Percentiles rank a stretch among this genome's conserved stretches.
Conservation (phyloP, 1,140 invertebrate species). For the Neelides sp. region DNA sequence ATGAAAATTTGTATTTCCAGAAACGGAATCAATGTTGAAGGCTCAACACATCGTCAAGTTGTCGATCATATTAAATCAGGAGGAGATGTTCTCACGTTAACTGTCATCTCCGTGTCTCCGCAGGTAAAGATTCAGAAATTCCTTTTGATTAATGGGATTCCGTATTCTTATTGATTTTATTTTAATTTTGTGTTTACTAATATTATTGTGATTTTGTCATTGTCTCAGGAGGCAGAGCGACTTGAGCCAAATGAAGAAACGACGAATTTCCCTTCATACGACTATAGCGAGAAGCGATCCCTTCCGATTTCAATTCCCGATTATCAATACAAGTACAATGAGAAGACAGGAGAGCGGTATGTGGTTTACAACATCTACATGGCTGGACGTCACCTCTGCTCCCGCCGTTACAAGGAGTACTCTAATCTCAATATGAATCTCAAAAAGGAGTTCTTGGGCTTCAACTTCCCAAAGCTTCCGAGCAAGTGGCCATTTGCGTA, state of each 20-base stretch:
- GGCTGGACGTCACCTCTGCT: constrained; percentile 94
- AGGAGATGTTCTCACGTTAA: constrained; percentile 86
- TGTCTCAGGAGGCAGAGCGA: constrained; percentile 60
- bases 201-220: constrained; percentile 12
- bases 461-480: constrained; percentile 93
- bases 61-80: constrained; percentile 98
- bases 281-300: constrained; percentile 95
- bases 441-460: constrained; percentile 93
- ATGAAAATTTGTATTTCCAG: constrained; percentile 48
- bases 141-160: not conserved
- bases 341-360: constrained; percentile 74
- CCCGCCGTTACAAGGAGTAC: constrained; percentile 89
- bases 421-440: constrained; percentile 57
- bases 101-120: constrained; percentile 87
- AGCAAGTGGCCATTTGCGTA: constrained; percentile 95
- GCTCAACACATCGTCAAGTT: constrained; percentile 96
- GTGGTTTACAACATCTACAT: constrained; percentile 98
- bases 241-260: constrained; percentile 78
- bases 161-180: not conserved
- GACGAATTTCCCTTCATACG: constrained; percentile 76
- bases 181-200: constrained; percentile 2
- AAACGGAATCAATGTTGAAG: constrained; percentile 95
- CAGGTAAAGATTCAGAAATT: constrained; percentile 46
- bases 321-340: constrained; percentile 57
- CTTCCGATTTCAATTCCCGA: constrained; percentile 96